Base-by-base conservation (phyloP, 1,140 invertebrate species). In the Lucilia sericata region DNA sequence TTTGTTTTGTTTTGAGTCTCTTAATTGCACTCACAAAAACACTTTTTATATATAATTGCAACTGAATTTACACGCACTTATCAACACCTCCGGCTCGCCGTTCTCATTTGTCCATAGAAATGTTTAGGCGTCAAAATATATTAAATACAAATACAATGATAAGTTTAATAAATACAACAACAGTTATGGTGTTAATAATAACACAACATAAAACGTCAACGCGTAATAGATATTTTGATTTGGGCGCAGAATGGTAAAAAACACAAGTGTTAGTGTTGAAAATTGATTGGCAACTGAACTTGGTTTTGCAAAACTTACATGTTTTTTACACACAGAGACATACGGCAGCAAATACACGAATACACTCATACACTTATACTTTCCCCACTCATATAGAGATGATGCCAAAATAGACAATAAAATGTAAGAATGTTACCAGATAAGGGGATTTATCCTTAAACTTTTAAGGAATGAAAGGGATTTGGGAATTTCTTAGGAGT, bases 281-380 rank as follows among this genome's bases (percentile, higher is more conserved):
- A 49, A 49, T 49, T 80, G 76, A 80, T 49, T 80, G 76, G 76
- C 76, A 80, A 80, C 76, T 80, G n/a, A 80, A 80, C 76, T 49
- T 70, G 19, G 65, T 12, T 70, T 30, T 70, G 65, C 65, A 21
- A 70, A 70, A 21, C n/a, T 70, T 21, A 70, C 65, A 70, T 70
- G 65, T 19, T 60, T 30, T 30, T 30, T 30, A 30, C 25, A 60
- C 55, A 60, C 55, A 60, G 17, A 60, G 12, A 60, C 14, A 17
- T 8, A 17, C 14, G 25, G 25, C 25, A 30, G 25, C 25, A 17
- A 17, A 17, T n/a, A 60, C 55, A n/a, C n/a, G 55, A 1, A 17
- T 7, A 60, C 55, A 60, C 13, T 17, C 14, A 60, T 7, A 60
- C 51, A n/a, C 17, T n/a, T n/a, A n/a, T 14, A 14, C 55, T 14